Evolutionary conservation across 2,888 invertebrate species (phyloP).

Genomic region (Biston stratarius): DNA sequence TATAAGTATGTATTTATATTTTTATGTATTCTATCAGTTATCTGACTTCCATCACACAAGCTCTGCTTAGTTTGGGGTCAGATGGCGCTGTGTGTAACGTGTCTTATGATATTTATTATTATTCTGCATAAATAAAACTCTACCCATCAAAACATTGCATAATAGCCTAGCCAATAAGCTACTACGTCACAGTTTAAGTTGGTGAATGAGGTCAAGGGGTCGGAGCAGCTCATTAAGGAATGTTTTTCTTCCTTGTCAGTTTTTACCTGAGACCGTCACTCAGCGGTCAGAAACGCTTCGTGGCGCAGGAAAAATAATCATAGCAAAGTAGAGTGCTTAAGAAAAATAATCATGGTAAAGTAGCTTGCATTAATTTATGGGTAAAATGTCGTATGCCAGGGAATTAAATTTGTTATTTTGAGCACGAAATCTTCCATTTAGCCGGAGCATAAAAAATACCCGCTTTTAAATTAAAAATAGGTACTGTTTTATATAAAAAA

Average conservation of each 20-base stretch:
- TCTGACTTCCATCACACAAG: too few relatives aligned
- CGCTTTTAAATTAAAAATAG: too few relatives aligned
- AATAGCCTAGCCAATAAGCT: constrained; percentile 13
- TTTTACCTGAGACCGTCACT: constrained; percentile 31
- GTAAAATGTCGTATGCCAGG: not conserved
- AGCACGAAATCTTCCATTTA: too few relatives aligned
- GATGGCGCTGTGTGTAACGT: too few relatives aligned
- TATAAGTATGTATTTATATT: too few relatives aligned
- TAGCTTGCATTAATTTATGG: constrained; percentile 6
- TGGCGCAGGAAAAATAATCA: constrained; percentile 20
- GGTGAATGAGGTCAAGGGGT: constrained; percentile 32
- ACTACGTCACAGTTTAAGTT: constrained; percentile 22
- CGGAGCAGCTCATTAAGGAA: constrained; percentile 25
- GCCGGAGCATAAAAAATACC: too few relatives aligned
- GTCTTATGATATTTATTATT: too few relatives aligned
- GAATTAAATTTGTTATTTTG: not conserved
- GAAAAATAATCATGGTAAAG: constrained; percentile 15
- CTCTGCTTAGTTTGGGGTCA: too few relatives aligned
- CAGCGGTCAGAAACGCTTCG: constrained; percentile 16
- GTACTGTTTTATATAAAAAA: too few relatives aligned
- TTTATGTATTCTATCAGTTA: too few relatives aligned
- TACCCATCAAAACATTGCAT: not conserved
- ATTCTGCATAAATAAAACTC: too few relatives aligned
- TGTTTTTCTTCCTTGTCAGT: constrained; percentile 34
- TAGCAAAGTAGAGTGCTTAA: constrained; percentile 2